Percentiles rank a stretch among this genome's conserved stretches.
phyloP scores from a whole-genome alignment of 2,113 vertebrate genomes.

The Semicossyphus pulcher region DNA sequence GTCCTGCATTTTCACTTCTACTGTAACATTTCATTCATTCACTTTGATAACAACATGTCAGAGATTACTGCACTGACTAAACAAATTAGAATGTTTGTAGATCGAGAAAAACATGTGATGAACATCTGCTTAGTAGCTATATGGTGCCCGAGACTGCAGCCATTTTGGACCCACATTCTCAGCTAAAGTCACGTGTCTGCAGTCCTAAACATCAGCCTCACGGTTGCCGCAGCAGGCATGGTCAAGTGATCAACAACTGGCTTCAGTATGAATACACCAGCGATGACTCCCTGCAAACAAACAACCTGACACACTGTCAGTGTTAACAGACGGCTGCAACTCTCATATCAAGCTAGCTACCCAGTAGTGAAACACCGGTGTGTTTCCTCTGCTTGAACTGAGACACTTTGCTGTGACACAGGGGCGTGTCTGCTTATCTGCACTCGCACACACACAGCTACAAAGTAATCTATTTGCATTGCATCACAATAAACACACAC shows the following conservation, averaged over 20 bases:
- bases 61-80: background rate
- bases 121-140: too few relatives aligned
- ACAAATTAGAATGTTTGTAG: background rate
- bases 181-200: slow-evolving; percentile 57
- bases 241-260: background rate
- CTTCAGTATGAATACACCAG: background rate
- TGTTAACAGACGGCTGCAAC: background rate
- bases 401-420: slow-evolving; percentile 44
- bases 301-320: background rate
- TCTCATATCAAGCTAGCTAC: background rate
- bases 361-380: slow-evolving; percentile 3
- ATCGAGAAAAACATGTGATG: background rate
- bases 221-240: slow-evolving; percentile 19
- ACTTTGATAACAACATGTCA: background rate
- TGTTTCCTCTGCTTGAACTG: background rate
- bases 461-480: background rate
- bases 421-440: slow-evolving; percentile 63
- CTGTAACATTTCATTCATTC: slow-evolving; percentile 3
- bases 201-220: slow-evolving; percentile 33
- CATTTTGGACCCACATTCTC: slow-evolving; percentile 59
- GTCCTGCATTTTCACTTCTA: background rate
- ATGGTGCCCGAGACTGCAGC: slow-evolving; percentile 39
- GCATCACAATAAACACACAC: background rate
- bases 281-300: background rate
- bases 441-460: background rate